Base-by-base conservation (phyloP, 2,888 invertebrate species). In the Mythimna pallens region DNA sequence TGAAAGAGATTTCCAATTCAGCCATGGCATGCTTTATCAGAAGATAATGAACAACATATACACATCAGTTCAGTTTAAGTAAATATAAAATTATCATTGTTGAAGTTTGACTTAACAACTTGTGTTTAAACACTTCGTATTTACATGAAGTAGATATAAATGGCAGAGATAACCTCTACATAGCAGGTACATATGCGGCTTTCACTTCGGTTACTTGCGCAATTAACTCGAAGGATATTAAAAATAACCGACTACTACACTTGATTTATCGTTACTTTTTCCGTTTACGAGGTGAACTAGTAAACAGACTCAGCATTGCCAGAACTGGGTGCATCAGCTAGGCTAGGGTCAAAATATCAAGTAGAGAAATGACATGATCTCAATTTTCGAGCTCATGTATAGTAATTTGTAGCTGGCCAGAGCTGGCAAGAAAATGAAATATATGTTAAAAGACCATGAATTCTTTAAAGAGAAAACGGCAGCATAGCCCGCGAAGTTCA, bases 211-310 rank as follows among this genome's bases (percentile, higher is more conserved):
- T 57, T 58, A 75, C 69, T 80, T 61, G 61, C 47, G 64, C 54
- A 76, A 79, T 76, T 76, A 76, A 64, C 9, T 43, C 47, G 76
- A 79, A 80, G 79, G 81, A 79, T 79, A 80, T 65, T 54, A 67
- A 71, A 80, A 65, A 65, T 36, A 52, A 74, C 52, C 25, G 14
- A 73, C 58, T 54, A 73, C 58, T 54, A 5, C 14, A 70, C 64
- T 57, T 64, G 70, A 68, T 79, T 66, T 78, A 75, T 80, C 34
- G 47, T 70, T 10, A 50, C 12, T 57, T 67, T 52, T 73, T 70
- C 52, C 40, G 6, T 76, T 58, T 12, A 59, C 66, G 63, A 79
- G 79, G 80, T 70, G 52, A 67, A 57, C 80, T 80, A 62, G 68
- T 36, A 1, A 12, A 40, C 7, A 40, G 22, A 62, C 7, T 65